These are phyloP conservation scores for Todiramphus saurophagus DNA, from an alignment of 2,113 vertebrate genomes.

Conservation along the genomic window DNA sequence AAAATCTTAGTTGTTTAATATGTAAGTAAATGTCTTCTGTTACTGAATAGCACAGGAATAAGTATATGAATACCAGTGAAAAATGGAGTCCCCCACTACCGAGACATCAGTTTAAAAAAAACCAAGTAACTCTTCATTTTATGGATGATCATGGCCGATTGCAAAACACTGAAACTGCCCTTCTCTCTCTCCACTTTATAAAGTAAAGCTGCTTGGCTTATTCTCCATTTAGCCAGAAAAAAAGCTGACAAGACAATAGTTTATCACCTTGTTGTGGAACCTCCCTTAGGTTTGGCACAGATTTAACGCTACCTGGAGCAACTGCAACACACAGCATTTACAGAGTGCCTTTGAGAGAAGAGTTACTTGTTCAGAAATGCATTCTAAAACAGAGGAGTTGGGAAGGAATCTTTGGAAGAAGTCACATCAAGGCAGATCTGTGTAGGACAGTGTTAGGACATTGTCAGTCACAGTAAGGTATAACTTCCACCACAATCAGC, in stretches of 20 bases:
- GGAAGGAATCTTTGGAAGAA: background rate
- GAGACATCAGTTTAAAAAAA: background rate
- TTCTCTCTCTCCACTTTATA: background rate
- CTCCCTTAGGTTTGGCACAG: background rate
- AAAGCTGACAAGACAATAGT: background rate
- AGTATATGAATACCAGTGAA: background rate
- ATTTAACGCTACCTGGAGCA: background rate
- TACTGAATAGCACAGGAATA: background rate
- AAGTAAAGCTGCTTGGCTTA: background rate
- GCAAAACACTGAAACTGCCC: background rate
- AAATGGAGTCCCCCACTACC: background rate
- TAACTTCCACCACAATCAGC: background rate
- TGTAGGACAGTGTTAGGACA: background rate
- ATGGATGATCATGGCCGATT: background rate
- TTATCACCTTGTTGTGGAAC: background rate
- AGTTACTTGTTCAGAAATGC: background rate
- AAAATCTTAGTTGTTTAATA: background rate
- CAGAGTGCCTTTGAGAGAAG: background rate
- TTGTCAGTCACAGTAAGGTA: background rate
- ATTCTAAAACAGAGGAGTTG: background rate
- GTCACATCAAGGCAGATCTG: background rate
- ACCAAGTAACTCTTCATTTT: background rate
- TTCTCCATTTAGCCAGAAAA: constrained; percentile 2
- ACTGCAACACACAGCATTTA: background rate
- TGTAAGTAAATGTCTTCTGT: background rate